These are phyloP conservation scores for Lacerta agilis DNA, from an alignment of 2,797 vertebrate species.

Conservation along the genomic window DNA sequence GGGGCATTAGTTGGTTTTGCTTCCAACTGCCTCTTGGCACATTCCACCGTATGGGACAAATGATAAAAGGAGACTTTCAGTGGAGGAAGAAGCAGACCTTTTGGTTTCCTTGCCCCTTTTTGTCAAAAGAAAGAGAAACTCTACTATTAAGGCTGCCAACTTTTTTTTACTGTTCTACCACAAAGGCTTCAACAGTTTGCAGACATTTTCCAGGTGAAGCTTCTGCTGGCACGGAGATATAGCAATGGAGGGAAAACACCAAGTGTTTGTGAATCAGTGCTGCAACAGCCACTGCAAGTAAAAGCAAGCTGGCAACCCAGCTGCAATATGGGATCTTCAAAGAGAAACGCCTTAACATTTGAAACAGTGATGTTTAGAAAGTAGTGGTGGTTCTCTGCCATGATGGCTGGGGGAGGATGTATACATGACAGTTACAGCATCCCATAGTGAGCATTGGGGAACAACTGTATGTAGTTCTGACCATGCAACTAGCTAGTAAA, in stretches of 20 bases:
- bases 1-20: background rate
- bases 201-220: background rate
- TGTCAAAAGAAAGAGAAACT: background rate
- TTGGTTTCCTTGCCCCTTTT: background rate
- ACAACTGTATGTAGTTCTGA: background rate
- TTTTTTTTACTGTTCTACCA: background rate
- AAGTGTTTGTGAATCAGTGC: background rate
- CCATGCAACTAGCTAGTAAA: conserved; percentile 1
- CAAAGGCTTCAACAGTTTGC: background rate
- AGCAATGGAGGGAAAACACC: background rate
- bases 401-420: background rate
- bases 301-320: background rate
- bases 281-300: background rate
- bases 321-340: background rate
- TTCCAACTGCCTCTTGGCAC: background rate
- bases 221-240: background rate
- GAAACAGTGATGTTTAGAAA: background rate
- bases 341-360: background rate
- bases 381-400: background rate
- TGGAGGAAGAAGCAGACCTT: background rate
- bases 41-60: background rate
- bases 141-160: background rate
- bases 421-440: background rate
- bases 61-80: background rate
- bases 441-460: too few species aligned